A percentile compares a stretch with the other conserved stretches of the same genome.
These are phyloP conservation scores for Charaxes varanes DNA, from an alignment of 1,140 invertebrate genomes.

Conservation along the genomic window DNA sequence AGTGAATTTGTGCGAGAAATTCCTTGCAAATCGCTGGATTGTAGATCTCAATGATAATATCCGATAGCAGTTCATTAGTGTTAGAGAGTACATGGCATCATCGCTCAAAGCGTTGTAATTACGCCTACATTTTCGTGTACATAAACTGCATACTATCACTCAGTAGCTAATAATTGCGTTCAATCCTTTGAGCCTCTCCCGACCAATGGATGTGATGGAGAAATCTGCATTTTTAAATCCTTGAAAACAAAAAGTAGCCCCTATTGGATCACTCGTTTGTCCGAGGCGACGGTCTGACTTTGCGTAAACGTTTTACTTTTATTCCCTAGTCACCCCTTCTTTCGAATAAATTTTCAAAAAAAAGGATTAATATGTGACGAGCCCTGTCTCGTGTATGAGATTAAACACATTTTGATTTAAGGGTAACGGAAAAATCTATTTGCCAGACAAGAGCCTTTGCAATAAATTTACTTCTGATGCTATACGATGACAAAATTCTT, in stretches of 20 bases:
- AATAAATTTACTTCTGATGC: no score
- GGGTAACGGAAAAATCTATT: no score
- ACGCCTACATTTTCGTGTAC: constrained; percentile 11
- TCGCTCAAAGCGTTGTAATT: constrained; percentile 5
- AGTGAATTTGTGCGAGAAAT: no score
- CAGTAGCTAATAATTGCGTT: constrained; percentile 16
- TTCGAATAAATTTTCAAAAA: constrained; percentile 11
- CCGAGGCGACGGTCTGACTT: constrained; percentile 29
- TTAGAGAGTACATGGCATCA: background rate
- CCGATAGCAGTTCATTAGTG: background rate
- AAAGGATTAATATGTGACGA: no score
- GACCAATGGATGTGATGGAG: constrained; percentile 21
- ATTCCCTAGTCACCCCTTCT: constrained; percentile 22
- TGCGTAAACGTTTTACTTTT: constrained; percentile 34
- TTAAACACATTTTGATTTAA: no score
- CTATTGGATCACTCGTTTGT: constrained; percentile 37
- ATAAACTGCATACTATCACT: constrained; percentile 9
- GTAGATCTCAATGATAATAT: background rate
- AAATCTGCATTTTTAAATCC: constrained; percentile 28
- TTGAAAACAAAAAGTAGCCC: constrained; percentile 35
- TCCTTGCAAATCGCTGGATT: no score
- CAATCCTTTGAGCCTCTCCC: constrained; percentile 25
- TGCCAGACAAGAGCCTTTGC: no score
- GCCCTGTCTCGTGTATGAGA: background rate
- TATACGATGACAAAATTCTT: no score